Percentiles rank a stretch among this genome's conserved stretches.
phyloP scores from a whole-genome alignment of 2,797 vertebrate species.

The Pantherophis alleghaniensis region DNA sequence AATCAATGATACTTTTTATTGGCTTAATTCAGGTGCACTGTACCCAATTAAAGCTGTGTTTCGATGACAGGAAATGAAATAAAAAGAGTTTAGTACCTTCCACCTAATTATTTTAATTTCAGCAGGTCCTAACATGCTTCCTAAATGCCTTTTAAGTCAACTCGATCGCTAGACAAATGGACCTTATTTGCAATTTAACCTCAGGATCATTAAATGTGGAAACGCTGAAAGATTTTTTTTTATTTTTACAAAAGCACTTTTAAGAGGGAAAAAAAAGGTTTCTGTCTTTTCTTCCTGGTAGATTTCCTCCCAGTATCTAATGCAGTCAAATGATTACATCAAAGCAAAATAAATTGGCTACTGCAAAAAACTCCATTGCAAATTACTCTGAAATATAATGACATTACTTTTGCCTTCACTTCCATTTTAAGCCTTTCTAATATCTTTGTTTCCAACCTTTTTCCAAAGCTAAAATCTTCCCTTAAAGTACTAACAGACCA shows the following conservation, averaged over 20 bases:
- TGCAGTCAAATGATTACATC: neutral
- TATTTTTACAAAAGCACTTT: constrained; percentile 36
- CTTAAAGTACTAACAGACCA: neutral
- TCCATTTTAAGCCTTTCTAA: neutral
- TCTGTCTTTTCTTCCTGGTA: constrained; percentile 18
- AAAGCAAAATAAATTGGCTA: neutral
- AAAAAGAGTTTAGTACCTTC: constrained; percentile 36
- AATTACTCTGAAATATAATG: neutral
- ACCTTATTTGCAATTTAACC: constrained; percentile 35
- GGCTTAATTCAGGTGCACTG: constrained; percentile 60
- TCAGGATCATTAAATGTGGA: constrained; percentile 40
- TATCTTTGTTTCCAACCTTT: neutral
- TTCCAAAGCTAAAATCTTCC: neutral
- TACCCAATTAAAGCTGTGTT: constrained; percentile 63
- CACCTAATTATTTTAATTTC: constrained; percentile 43
- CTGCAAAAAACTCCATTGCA: neutral
- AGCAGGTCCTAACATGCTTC: constrained; percentile 36
- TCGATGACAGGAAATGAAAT: constrained; percentile 61
- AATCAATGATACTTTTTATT: constrained; percentile 72
- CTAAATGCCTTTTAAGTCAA: constrained; percentile 44
- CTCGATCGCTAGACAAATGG: constrained; percentile 47
- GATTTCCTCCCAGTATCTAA: constrained; percentile 18
- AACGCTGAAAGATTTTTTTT: constrained; percentile 1
- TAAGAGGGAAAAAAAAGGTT: neutral
- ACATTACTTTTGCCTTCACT: neutral